Evolutionary conservation across 2,888 invertebrate species (phyloP), one percentile per base, ranked within the genome.

Genomic region (Acronicta leporina): DNA sequence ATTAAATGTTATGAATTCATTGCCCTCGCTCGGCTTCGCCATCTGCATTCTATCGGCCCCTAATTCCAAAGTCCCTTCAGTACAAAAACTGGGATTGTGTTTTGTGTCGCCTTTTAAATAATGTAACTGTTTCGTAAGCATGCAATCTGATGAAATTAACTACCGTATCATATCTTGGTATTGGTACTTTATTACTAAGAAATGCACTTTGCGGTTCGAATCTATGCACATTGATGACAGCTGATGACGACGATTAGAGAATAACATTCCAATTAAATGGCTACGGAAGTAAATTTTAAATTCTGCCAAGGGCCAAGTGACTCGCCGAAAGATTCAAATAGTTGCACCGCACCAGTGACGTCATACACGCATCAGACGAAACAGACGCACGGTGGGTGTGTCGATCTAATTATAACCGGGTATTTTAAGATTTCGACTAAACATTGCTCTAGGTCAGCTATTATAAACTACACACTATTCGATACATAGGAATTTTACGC

Each of bases 331-430:
- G 42, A 50, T 55, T 52, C 30, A 41, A 65, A 54, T 66, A 61
- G 58, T 51, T 77, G 75, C 72, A 69, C 42, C 51, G 69, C 60
- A 52, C 69, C 69, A 56, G 75, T 83, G 80, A 86, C 85, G 86
- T 77, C 78, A 79, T 59, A 47, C 53, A 56, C 76, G 60, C 79
- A 82, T 62, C 79, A 86, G 82, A 85, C 85, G 77, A 70, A 80
- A 74, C 65, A 49, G 50, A 69, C 73, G 47, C 79, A 66, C 80
- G 68, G 87, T 85, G 87, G 88, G 90, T 87, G 90, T 88, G 88
- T 84, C 86, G 71, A 51, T 79, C 85, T 89, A 89, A 87, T 86
- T 88, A 85, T 90, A 89, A 73, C 73, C 64, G 60, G 55, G 73
- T 80, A 81, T 81, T 82, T 82, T 84, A 69, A 77, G 77, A 80